These are phyloP conservation scores for Craseonycteris thonglongyai DNA, from an alignment of 2,113 vertebrate species.

Conservation along the genomic window DNA sequence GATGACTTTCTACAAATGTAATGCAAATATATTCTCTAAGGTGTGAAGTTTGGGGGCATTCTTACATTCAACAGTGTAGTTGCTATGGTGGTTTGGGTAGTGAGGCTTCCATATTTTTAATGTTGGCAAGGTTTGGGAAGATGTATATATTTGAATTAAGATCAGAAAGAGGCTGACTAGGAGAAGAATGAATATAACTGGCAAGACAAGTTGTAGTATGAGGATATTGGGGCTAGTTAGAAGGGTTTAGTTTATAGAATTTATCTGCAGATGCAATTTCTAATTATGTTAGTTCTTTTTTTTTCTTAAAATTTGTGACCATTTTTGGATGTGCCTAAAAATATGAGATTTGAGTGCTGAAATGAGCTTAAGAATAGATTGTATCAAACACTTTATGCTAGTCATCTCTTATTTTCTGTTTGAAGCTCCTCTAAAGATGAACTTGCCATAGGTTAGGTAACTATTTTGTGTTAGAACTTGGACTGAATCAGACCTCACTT, in stretches of 20 bases:
- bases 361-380: neutral
- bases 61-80: neutral
- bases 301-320: constrained; percentile 16
- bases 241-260: neutral
- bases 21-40: neutral
- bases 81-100: neutral
- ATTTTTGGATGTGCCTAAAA: neutral
- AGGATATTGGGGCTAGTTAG: neutral
- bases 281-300: neutral
- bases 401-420: neutral
- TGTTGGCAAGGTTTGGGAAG: neutral
- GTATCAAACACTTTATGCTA: neutral
- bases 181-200: neutral
- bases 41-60: neutral
- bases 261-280: neutral
- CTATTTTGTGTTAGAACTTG: neutral
- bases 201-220: neutral
- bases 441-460: neutral
- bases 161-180: neutral
- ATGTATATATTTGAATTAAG: neutral
- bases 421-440: neutral
- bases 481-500: neutral
- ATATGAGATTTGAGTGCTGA: neutral
- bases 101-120: neutral
- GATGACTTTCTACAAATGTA: neutral